Evolutionary conservation across 2,797 vertebrate species (phyloP), one percentile per base, ranked within the genome.

Genomic region (Toxotes lorentzi): DNA sequence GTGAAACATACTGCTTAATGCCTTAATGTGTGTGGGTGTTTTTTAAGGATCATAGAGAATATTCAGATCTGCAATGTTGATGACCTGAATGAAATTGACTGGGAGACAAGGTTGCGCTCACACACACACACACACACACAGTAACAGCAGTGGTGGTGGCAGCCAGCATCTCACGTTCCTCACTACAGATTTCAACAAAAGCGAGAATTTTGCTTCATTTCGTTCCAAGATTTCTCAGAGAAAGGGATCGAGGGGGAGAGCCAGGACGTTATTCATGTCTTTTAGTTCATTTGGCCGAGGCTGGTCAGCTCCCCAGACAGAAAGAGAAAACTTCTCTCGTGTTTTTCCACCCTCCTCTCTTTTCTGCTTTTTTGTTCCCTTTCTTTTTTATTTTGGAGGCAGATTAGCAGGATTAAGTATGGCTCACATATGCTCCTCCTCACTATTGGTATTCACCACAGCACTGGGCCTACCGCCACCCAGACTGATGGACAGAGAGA

Each of bases 391-490:
- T 93, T 95, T 95, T 96, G 96, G 96, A 97, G 96, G 93, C 92
- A 98, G 97, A 99, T 98, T 98, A 98, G 96, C 95, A 95, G 97
- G 97, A 98, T 99, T 98, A 99, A 96, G 96, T 96, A 96, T 96
- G 96, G 95, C 96, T 96, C 97, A 96, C 97, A 98, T 98, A 98
- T 98, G 97, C 97, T 97, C 95, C 92, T 96, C 93, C 94, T 97
- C 95, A 97, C 95, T 95, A 96, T 96, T 96, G 95, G 96, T 96
- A 96, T 97, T 97, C 96, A 97, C 91, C 92, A 93, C 96, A 89
- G 94, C 95, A 95, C 94, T 91, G 92, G 85, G 85, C 94, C 93
- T 81, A 87, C 89, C 88, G 93, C 96, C 97, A 98, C 97, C 96
- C 96, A 97, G 95, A 95, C 93, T 92, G 79, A 81, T 53, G 75